A percentile compares a stretch with the other conserved stretches of the same genome.
phyloP scores from a whole-genome alignment of 2,797 vertebrate species.

The Telmatherina bonti region DNA sequence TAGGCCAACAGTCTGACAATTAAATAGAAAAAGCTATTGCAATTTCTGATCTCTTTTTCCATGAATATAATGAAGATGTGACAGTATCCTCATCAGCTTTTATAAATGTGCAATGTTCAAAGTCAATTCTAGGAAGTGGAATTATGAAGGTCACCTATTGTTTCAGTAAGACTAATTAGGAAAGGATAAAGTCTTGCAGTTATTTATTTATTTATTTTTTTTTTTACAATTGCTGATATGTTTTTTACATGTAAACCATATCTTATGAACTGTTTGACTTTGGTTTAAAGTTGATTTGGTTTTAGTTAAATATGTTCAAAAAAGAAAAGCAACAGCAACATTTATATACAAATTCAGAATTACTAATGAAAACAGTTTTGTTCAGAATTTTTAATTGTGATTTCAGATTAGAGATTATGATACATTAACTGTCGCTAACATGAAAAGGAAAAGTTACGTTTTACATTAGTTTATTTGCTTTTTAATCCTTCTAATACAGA shows the following conservation, averaged over 20 bases:
- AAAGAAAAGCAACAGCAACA: background rate
- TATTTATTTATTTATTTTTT: no score
- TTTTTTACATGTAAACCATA: background rate
- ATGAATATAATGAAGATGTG: background rate
- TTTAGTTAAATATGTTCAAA: background rate
- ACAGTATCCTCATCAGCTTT: background rate
- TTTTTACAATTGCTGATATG: background rate
- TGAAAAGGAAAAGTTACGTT: no score
- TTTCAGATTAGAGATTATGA: no score
- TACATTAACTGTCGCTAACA: no score
- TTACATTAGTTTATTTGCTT: no score
- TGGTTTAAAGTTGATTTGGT: background rate
- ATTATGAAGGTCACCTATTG: conserved; percentile 12
- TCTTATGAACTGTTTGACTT: background rate
- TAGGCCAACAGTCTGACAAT: background rate
- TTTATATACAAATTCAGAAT: background rate
- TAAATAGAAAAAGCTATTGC: background rate
- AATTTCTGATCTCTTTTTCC: background rate
- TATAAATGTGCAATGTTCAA: conserved; percentile 2
- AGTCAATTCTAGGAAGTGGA: conserved; percentile 1
- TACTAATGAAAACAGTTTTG: no score
- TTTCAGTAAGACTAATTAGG: conserved; percentile 4
- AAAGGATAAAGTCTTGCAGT: background rate
- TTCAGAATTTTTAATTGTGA: no score
- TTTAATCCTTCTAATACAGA: no score